Evolutionary conservation across 1,140 invertebrate species (phyloP), one percentile per base, ranked within the genome.

Genomic region (Chymomyza costata): DNA sequence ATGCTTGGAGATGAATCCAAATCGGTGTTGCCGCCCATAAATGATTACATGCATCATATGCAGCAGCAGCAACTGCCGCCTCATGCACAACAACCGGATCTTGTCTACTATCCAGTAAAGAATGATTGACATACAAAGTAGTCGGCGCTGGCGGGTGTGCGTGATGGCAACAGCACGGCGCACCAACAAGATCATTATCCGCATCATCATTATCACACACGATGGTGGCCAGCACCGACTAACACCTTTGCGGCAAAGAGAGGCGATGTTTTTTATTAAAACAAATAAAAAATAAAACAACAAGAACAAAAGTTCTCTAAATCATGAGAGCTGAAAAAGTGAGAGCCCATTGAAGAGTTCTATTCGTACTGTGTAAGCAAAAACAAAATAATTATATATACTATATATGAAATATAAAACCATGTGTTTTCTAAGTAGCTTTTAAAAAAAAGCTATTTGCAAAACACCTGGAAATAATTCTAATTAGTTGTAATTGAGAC

Each of bases 121-220:
- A 85, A 85, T 49, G 83, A 85, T 71, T 84, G 82, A 84, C 82
- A 84, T 65, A 60, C 74, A 62, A 80, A 78, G 66, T 73, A 66
- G 78, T 45, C 59, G 56, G 21, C 63, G 41, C 39, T 54, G 14
- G 55, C 50, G 61, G 68, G 45, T 51, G 53, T 17, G 2, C 49
- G 21, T 3, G 46, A n/a, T n/a, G n/a, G 44, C 53, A 50, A 28
- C 58, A 65, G 28, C 48, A 63, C 13, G 19, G 13, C 14, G 19
- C 15, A 38, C 14, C 35, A 6, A 14, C 14, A 14, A 6, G 16
- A 6, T 16, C 25, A 40, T 37, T 38, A 61, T 61, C 63, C 63
- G 37, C 62, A 66, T 56, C 70, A 73, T 67, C 52, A 71, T 48
- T 65, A 78, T 56, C 70, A 69, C 25, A 40, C 53, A 46, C 67